Evolutionary conservation across 1,140 invertebrate genomes (phyloP).

Genomic region (Adelges cooleyi): DNA sequence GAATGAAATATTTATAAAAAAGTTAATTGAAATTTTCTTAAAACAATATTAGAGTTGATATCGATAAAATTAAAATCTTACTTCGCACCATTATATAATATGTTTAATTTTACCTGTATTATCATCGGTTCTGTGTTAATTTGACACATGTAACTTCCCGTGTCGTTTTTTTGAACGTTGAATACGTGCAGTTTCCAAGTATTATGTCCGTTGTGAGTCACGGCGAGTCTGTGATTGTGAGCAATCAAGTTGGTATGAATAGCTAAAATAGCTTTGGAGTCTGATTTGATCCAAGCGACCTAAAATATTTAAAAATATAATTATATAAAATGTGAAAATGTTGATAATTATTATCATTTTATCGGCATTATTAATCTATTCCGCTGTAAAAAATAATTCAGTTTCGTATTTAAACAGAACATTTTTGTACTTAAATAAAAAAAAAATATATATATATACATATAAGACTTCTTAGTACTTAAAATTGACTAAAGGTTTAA

Average conservation of each 20-base stretch:
- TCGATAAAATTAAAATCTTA: no score
- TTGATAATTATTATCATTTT: background rate
- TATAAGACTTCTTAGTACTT: no score
- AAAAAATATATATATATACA: no score
- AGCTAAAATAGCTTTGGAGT: slow-evolving; percentile 76
- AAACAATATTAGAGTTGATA: no score
- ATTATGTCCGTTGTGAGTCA: slow-evolving; percentile 81
- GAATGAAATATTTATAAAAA: no score
- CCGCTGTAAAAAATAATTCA: background rate
- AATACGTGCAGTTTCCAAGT: slow-evolving; percentile 81
- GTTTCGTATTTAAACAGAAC: background rate
- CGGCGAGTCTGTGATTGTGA: slow-evolving; percentile 67
- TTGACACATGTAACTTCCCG: slow-evolving; percentile 82
- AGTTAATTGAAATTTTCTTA: no score
- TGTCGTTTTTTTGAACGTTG: slow-evolving; percentile 78
- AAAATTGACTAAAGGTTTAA: no score
- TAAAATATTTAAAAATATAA: slow-evolving; percentile 42
- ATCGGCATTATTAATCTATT: background rate
- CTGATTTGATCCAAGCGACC: slow-evolving; percentile 86
- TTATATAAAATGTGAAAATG: background rate
- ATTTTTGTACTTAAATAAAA: no score
- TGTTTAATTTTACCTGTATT: slow-evolving; percentile 72
- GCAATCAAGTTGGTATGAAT: slow-evolving; percentile 83
- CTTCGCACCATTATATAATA: no score
- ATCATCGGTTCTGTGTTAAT: slow-evolving; percentile 85